Percentiles rank a stretch among this genome's conserved stretches.
Evolutionary conservation across 2,113 vertebrate genomes (phyloP).

Genomic region (Uria lomvia): DNA sequence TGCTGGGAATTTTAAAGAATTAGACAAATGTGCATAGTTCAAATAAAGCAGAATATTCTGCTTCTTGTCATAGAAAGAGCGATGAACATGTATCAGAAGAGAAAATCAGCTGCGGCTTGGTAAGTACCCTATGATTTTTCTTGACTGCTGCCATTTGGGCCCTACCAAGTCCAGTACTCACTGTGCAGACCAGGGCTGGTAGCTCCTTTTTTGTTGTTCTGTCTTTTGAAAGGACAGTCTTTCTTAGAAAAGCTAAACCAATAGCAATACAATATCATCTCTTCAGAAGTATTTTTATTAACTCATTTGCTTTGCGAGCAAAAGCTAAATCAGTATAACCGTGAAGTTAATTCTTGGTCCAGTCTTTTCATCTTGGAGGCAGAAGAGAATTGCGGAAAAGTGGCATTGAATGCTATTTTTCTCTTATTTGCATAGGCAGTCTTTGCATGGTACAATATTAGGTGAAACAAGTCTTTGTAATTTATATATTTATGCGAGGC

Average conservation of each 20-base stretch:
- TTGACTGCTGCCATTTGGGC: slow-evolving; percentile 36
- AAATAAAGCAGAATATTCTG: slow-evolving; percentile 45
- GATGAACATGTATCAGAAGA: slow-evolving; percentile 29
- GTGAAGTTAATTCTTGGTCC: not conserved
- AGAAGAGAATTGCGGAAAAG: not conserved
- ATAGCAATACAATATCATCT: not conserved
- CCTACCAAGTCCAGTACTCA: not conserved
- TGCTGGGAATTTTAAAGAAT: slow-evolving; percentile 58
- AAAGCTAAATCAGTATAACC: not conserved
- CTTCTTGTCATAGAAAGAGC: slow-evolving; percentile 38
- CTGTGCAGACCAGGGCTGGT: not conserved
- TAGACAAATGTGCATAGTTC: slow-evolving; percentile 42
- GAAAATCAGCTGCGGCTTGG: slow-evolving; percentile 36
- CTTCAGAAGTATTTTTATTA: not conserved
- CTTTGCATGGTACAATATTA: not conserved
- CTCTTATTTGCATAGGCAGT: not conserved
- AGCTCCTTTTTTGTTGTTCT: not conserved
- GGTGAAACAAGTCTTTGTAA: not conserved
- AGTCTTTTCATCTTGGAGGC: not conserved
- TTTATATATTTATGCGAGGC: not conserved
- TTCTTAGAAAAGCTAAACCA: not conserved
- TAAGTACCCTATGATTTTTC: slow-evolving; percentile 51
- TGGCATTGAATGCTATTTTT: not conserved
- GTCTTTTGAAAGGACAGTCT: not conserved
- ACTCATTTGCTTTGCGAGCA: not conserved